Conservation (phyloP, 2,888 invertebrate genomes). For the Diachrysia chrysitis region DNA sequence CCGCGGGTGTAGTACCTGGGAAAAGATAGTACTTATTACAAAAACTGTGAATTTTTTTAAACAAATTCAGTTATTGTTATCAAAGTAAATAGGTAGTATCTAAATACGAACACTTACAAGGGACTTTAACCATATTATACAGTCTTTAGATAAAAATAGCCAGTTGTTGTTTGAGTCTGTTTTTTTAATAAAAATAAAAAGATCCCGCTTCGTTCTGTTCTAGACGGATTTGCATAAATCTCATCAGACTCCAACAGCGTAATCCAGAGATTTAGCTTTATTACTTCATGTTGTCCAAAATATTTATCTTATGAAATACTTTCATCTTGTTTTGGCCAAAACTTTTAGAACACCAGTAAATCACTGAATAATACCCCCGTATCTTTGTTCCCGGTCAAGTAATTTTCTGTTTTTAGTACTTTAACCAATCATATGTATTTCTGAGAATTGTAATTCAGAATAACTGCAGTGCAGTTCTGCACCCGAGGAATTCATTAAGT, state of each 20-base stretch:
- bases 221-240: conserved; percentile 53
- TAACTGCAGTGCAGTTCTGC: conserved; percentile 18
- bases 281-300: conserved; percentile 42
- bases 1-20: conserved; percentile 94
- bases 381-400: conserved; percentile 7
- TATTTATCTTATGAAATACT: conserved; percentile 17
- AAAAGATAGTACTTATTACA: neutral
- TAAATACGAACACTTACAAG: neutral
- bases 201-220: conserved; percentile 33
- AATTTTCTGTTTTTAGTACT: conserved; percentile 21
- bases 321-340: conserved; percentile 29
- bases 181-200: conserved; percentile 40
- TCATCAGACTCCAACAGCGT: conserved; percentile 37
- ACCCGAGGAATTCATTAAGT: conserved; percentile 37
- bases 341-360: conserved; percentile 14
- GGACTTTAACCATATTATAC: neutral
- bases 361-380: too few species aligned
- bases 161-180: neutral
- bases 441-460: conserved; percentile 32
- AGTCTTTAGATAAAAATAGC: neutral
- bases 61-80: too few species aligned
- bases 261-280: conserved; percentile 42
- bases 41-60: too few species aligned
- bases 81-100: too few species aligned
- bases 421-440: conserved; percentile 36